Evolutionary conservation across 92 coral and sea anemone species (phyloP).

Genomic region (Heliopora coerulea): DNA sequence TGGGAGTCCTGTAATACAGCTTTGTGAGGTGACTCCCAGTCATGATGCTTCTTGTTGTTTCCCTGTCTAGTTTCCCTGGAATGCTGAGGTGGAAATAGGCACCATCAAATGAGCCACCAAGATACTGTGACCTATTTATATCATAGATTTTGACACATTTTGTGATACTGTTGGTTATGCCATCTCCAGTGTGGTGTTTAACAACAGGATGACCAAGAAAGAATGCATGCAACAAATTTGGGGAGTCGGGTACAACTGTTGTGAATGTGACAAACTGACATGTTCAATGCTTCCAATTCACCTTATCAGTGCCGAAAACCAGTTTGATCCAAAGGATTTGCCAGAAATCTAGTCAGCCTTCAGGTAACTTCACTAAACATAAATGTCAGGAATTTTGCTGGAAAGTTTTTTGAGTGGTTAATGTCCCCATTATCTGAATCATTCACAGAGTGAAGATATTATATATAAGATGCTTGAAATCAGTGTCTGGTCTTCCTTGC

Average conservation of each 20-base stretch:
- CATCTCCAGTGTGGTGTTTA: not conserved
- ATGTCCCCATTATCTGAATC: constrained; percentile 6
- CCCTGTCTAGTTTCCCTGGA: constrained; percentile 19
- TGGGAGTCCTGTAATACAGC: too few relatives aligned
- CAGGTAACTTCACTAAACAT: not conserved
- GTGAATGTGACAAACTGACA: constrained; percentile 17
- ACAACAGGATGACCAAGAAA: constrained; percentile 14
- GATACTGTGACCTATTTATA: too few relatives aligned
- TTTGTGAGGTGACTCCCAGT: not conserved
- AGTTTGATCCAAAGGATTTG: constrained; percentile 16
- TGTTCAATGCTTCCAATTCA: constrained; percentile 9
- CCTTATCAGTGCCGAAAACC: constrained; percentile 17
- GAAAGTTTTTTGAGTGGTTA: constrained; percentile 5
- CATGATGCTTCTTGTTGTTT: not conserved
- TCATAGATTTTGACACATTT: too few relatives aligned
- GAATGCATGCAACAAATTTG: constrained; percentile 7
- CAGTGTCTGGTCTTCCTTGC: constrained; percentile 31
- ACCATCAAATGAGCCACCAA: constrained; percentile 11
- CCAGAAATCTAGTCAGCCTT: constrained; percentile 15
- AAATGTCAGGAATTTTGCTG: constrained; percentile 5
- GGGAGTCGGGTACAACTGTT: constrained; percentile 19
- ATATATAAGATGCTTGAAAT: constrained; percentile 11
- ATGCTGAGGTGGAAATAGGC: constrained; percentile 11
- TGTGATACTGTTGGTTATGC: too few relatives aligned
- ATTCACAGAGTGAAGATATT: constrained; percentile 25